Conservation (phyloP, 2,888 invertebrate genomes). For the Microctonus aethiopoides region DNA sequence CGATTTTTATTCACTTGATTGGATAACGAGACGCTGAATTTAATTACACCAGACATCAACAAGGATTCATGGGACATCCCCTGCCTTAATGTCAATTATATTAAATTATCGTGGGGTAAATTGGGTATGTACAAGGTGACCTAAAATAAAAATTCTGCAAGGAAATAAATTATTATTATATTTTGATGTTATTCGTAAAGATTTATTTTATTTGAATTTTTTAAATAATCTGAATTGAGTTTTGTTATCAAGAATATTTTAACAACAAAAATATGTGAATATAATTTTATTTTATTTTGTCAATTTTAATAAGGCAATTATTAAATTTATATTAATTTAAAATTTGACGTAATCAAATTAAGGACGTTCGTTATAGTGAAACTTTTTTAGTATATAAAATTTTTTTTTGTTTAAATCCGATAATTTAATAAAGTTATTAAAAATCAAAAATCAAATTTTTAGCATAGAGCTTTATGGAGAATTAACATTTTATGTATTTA, state of each 20-base stretch:
- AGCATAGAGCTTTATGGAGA: too few species aligned
- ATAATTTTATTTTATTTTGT: too few species aligned
- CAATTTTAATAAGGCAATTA: not conserved
- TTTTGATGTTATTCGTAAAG: too few species aligned
- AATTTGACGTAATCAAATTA: not conserved
- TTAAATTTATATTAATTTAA: not conserved
- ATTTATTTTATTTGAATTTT: too few species aligned
- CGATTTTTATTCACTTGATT: not conserved
- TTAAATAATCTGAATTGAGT: not conserved
- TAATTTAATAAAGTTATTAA: too few species aligned
- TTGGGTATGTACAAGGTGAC: not conserved
- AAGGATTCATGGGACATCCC: not conserved
- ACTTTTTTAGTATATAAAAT: too few species aligned
- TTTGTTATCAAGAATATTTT: not conserved
- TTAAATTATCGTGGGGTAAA: slow-evolving; percentile 11
- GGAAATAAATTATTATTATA: too few species aligned
- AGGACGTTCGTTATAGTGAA: too few species aligned
- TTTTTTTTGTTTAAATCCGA: too few species aligned
- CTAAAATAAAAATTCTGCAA: too few species aligned
- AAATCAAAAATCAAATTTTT: too few species aligned
- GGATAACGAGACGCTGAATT: not conserved
- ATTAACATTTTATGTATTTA: too few species aligned
- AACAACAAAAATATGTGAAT: not conserved
- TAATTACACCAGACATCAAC: not conserved
- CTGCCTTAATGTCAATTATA: not conserved